phyloP scores from a whole-genome alignment of 2,113 vertebrate species.

The Formicarius rufipectus region DNA sequence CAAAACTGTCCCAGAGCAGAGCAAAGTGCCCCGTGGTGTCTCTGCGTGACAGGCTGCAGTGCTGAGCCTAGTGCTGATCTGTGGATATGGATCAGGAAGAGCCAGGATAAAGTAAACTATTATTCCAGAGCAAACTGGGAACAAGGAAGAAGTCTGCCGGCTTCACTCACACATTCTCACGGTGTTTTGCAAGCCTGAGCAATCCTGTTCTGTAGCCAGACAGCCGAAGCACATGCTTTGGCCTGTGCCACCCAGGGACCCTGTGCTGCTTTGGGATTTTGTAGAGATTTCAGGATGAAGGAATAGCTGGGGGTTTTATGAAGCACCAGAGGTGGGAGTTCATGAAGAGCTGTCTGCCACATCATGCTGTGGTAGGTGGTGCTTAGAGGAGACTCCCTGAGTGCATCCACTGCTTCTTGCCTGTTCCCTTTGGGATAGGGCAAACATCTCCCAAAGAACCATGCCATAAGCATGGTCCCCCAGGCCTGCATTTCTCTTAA shows the following conservation, averaged over 20 bases:
- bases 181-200: constrained; percentile 29
- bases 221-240: neutral
- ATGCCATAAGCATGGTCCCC: neutral
- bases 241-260: neutral
- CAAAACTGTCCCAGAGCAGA: neutral
- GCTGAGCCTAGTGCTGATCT: neutral
- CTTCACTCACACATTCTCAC: neutral
- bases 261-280: neutral
- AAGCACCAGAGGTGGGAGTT: neutral
- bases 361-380: neutral
- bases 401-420: neutral
- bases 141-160: constrained; percentile 24
- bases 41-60: neutral
- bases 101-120: neutral
- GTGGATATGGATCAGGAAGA: constrained; percentile 14
- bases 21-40: neutral
- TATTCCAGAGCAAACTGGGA: neutral
- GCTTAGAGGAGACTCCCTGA: neutral
- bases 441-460: neutral
- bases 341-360: neutral
- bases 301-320: neutral
- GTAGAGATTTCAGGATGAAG: neutral
- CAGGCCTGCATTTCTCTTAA: neutral
- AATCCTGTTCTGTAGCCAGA: neutral
- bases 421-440: neutral